Conservation (phyloP, 1,140 invertebrate species). For the Adoxophyes honmai region DNA sequence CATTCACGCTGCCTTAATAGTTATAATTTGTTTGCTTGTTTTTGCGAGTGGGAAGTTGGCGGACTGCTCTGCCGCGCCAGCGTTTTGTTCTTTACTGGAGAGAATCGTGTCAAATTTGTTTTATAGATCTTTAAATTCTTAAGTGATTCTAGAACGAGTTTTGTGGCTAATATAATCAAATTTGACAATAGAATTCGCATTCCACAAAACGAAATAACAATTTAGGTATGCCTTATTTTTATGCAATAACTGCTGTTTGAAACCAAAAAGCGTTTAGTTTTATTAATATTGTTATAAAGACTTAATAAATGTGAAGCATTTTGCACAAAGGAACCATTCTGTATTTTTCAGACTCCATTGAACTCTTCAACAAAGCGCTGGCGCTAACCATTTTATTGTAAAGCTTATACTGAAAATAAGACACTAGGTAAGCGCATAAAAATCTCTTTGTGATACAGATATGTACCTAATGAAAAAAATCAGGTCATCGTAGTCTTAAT, state of each 20-base stretch:
- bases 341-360: constrained; percentile 42
- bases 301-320: neutral
- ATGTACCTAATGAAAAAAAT: constrained; percentile 55
- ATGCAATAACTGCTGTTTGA: too few species aligned
- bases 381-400: constrained; percentile 46
- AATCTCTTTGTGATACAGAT: constrained; percentile 54
- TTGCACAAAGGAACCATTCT: constrained; percentile 22
- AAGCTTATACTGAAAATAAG: constrained; percentile 49
- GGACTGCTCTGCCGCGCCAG: neutral
- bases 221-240: too few species aligned
- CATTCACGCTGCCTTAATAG: constrained; percentile 48
- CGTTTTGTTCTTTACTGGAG: neutral
- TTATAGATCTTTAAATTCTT: too few species aligned
- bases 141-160: too few species aligned
- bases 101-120: too few species aligned
- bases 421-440: constrained; percentile 45
- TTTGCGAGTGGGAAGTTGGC: constrained; percentile 1
- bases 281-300: too few species aligned
- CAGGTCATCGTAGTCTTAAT: constrained; percentile 45
- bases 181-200: too few species aligned
- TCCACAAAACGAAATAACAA: too few species aligned
- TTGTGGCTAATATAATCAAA: too few species aligned
- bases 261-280: too few species aligned
- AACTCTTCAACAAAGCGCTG: constrained; percentile 45
- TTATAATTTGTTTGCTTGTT: constrained; percentile 55